Evolutionary conservation across 2,888 invertebrate genomes (phyloP).

Genomic region (Apotomis turbidana): DNA sequence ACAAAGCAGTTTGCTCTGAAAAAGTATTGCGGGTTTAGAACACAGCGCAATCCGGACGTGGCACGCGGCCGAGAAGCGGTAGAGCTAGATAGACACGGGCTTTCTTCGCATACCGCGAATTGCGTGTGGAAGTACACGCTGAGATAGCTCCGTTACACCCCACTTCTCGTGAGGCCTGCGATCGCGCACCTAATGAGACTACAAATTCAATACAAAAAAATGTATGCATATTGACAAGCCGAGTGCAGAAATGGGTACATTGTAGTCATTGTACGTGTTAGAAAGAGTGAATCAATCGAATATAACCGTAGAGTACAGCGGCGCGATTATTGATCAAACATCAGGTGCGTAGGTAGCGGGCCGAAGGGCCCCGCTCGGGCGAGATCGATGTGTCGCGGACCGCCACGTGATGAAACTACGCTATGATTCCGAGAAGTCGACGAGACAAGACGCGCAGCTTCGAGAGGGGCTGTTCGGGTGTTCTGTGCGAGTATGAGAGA

Average conservation of each 20-base stretch:
- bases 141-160: constrained; percentile 67
- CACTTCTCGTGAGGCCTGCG: constrained; percentile 71
- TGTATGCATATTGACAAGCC: constrained; percentile 30
- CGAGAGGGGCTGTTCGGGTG: constrained; percentile 9
- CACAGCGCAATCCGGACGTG: constrained; percentile 12
- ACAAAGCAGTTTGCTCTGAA: neutral
- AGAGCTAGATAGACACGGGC: constrained; percentile 50
- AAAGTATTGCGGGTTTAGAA: neutral
- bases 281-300: neutral
- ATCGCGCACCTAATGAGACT: constrained; percentile 55
- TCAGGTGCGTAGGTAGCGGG: constrained; percentile 39
- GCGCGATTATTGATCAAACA: constrained; percentile 40
- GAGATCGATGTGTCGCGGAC: constrained; percentile 34
- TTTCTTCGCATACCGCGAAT: constrained; percentile 73
- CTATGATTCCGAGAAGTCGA: constrained; percentile 22
- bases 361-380: constrained; percentile 8
- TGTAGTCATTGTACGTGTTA: constrained; percentile 9
- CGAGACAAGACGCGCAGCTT: constrained; percentile 35
- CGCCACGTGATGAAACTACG: constrained; percentile 34
- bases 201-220: constrained; percentile 45
- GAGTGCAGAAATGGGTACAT: constrained; percentile 18
- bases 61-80: constrained; percentile 44
- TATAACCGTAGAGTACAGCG: constrained; percentile 22
- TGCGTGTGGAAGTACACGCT: constrained; percentile 61
- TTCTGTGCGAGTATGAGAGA: constrained; percentile 41